phyloP scores from a whole-genome alignment of 2,888 invertebrate species.

The Abscondita cerata region DNA sequence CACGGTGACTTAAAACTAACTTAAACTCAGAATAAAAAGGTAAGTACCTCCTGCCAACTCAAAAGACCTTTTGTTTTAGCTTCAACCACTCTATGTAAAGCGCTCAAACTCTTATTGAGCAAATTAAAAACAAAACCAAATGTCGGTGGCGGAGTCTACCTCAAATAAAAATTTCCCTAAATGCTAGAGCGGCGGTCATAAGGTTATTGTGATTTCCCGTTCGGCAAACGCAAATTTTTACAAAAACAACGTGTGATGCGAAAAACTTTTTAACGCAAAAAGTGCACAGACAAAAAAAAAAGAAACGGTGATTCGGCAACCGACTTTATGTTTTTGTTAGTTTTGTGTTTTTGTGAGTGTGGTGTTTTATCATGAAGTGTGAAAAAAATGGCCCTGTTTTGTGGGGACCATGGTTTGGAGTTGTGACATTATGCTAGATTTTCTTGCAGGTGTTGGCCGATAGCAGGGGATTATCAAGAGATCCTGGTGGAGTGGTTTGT shows the following conservation, averaged over 20 bases:
- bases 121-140: too few species aligned
- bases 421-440: slow-evolving; percentile 47
- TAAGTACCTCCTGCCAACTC: too few species aligned
- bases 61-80: too few species aligned
- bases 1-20: too few species aligned
- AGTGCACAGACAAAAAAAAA: not conserved
- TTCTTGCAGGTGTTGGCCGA: slow-evolving; percentile 46
- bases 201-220: slow-evolving; percentile 15
- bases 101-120: too few species aligned
- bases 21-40: too few species aligned
- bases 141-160: too few species aligned
- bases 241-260: not conserved
- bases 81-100: too few species aligned
- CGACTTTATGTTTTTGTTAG: slow-evolving; percentile 15
- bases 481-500: slow-evolving; percentile 62
- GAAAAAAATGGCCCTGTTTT: slow-evolving; percentile 46
- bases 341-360: slow-evolving; percentile 36
- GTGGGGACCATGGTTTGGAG: slow-evolving; percentile 44
- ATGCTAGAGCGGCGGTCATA: slow-evolving; percentile 43
- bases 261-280: not conserved
- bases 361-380: slow-evolving; percentile 48
- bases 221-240: slow-evolving; percentile 6
- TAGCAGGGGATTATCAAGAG: slow-evolving; percentile 46
- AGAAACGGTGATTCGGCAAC: slow-evolving; percentile 1
- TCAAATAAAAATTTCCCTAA: too few species aligned